Base-by-base conservation (phyloP, 2,113 vertebrate genomes). In the Nesoenas mayeri region DNA sequence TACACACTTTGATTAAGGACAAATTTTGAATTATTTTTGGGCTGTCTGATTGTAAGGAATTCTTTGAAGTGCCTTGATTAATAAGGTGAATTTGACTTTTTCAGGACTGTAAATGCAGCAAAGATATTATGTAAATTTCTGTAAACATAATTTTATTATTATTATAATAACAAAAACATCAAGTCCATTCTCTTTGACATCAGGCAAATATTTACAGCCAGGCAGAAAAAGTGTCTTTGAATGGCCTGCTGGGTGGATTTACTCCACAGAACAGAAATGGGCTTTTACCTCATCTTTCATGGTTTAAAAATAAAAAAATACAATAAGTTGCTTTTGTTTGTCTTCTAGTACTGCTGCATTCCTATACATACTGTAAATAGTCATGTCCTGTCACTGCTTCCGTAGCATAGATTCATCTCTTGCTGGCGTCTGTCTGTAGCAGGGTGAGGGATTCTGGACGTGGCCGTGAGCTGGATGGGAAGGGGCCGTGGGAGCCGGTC, bases 401-500 rank as follows among this genome's bases (percentile, higher is more conserved):
- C 32, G 20, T 42, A 58, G 54, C 29, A 5, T 1, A 21, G n/a
- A 17, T 51, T 11, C 0, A 3, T 60, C 67, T 53, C n/a, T 60
- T 21, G 1, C 17, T 62, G 28, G 29, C 72, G 44, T 47, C 44
- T 19, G 40, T 54, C 4, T 2, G 29, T 7, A 11, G 6, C n/a
- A 71, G 42, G 31, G 31, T 0, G 0, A 15, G 22, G 40, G 29
- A 15, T 56, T 15, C 51, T 57, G 47, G 40, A 25, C 16, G 12
- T 2, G 18, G 57, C 40, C 44, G 28, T 2, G 11, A 56, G 69
- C 38, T 9, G 38, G 48, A 51, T 34, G 53, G 60, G 25, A 78
- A 48, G 34, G 26, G 64, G 22, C 36, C 0, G 0, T 0, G 0
- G 56, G 70, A 36, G 5, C 50, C 26, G 70, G 26, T 47, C 1